Conservation (phyloP, 1,140 invertebrate genomes). For the Ips typographus region DNA sequence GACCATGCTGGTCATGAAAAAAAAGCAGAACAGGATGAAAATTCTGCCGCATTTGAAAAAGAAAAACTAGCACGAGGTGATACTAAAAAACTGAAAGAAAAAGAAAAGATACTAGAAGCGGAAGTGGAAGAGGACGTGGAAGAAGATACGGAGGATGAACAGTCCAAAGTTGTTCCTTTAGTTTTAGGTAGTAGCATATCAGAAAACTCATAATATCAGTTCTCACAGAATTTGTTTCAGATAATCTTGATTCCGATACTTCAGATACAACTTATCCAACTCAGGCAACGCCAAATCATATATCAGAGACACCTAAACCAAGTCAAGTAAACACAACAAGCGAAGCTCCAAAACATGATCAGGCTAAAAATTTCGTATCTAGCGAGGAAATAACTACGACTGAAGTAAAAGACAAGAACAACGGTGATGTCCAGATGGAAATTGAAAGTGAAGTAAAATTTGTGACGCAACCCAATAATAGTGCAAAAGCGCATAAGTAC, state of each 20-base stretch:
- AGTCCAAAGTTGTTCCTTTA: slow-evolving; percentile 6
- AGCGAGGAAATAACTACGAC: slow-evolving; percentile 55
- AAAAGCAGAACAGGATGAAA: slow-evolving; percentile 60
- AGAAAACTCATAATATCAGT: too few relatives aligned
- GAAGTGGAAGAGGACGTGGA: background rate
- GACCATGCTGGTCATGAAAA: slow-evolving; percentile 73
- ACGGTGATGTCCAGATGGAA: slow-evolving; percentile 43
- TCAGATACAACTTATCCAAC: slow-evolving; percentile 6
- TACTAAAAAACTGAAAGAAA: slow-evolving; percentile 23
- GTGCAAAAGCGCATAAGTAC: slow-evolving; percentile 38
- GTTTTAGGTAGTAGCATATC: background rate
- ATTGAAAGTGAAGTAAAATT: slow-evolving; percentile 44
- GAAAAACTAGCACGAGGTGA: slow-evolving; percentile 28
- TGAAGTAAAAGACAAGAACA: slow-evolving; percentile 45
- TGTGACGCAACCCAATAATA: slow-evolving; percentile 39
- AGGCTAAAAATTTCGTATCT: slow-evolving; percentile 37
- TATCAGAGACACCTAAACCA: background rate
- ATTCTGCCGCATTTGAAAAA: slow-evolving; percentile 41
- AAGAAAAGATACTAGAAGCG: slow-evolving; percentile 6
- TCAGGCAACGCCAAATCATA: background rate
- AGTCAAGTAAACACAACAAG: slow-evolving; percentile 18
- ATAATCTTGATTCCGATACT: slow-evolving; percentile 18
- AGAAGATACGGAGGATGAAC: slow-evolving; percentile 7
- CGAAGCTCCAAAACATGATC: background rate
- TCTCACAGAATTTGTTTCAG: background rate